Base-by-base conservation (phyloP, 2,113 vertebrate genomes). In the Bostrychus sinensis region DNA sequence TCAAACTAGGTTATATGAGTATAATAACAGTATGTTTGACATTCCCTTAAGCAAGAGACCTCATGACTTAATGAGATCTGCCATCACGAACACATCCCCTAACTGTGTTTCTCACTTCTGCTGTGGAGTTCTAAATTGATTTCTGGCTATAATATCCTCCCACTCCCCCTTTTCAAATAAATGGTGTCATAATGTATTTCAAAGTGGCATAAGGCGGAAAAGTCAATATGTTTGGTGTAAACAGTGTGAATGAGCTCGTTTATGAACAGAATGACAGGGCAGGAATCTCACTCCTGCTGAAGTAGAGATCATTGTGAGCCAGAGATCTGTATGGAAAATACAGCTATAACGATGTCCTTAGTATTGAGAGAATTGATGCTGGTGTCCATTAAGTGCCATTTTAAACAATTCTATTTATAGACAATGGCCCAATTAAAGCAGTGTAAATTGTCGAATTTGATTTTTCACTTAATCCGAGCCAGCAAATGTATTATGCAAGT, bases 11-110 rank as follows among this genome's bases (percentile, higher is more conserved):
- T 62, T 65, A 66, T 75, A 65, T 28, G 38, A n/a, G n/a, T n/a
- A n/a, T n/a, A n/a, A n/a, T n/a, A n/a, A n/a, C n/a, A n/a, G 25
- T 56, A 59, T 20, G 7, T 60, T 46, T 55, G 58, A 64, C 51
- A 19, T 20, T 70, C 16, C 69, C 51, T 77, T 59, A 55, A 75
- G 68, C 62, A 48, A 55, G 11, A 56, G 19, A 58, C 38, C 46
- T 55, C 7, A 30, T n/a, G 30, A 51, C 67, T 62, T 68, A 68
- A 74, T 76, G 56, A 70, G 42, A 55, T 53, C 13, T 54, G 59
- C 54, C 13, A 66, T 51, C 46, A 50, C 45, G 13, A 13, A 32
- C 5, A 34, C 32, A 45, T 63, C 54, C 42, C 48, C 37, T 19
- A 22, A 28, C 28, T 25, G 23, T 62, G 13, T 43, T 57, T 59